phyloP scores from a whole-genome alignment of 2,797 vertebrate genomes.

The Perdix hodgsoniae region DNA sequence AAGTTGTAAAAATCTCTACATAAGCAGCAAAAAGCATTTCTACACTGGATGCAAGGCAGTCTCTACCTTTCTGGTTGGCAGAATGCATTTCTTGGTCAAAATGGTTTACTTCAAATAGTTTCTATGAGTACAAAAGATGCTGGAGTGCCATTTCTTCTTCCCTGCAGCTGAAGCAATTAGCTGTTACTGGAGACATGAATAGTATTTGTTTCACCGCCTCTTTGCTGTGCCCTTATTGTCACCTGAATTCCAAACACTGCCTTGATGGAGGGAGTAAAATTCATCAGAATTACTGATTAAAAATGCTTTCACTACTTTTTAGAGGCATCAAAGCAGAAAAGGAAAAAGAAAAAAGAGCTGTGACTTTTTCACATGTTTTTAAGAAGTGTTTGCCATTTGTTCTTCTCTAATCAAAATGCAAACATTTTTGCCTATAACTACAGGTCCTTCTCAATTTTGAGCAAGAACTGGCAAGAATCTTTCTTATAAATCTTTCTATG shows the following conservation, averaged over 20 bases:
- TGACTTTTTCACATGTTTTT: not conserved
- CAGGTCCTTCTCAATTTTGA: conserved; percentile 14
- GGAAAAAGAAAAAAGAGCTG: not conserved
- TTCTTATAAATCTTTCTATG: not conserved
- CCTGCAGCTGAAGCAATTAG: not conserved
- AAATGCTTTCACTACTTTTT: not conserved
- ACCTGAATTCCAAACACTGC: not conserved
- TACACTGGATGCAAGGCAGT: not conserved
- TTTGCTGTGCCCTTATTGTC: not conserved
- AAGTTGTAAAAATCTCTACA: not conserved
- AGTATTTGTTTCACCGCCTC: not conserved
- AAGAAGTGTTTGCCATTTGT: conserved; percentile 30
- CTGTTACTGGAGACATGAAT: not conserved
- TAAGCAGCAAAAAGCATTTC: not conserved
- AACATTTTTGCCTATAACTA: conserved; percentile 31
- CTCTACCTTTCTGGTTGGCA: not conserved
- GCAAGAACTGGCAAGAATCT: conserved; percentile 41
- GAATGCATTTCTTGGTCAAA: not conserved
- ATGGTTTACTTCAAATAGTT: conserved; percentile 4
- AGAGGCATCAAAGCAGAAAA: not conserved
- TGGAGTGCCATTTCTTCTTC: not conserved
- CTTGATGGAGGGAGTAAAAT: not conserved
- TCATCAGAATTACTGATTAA: not conserved
- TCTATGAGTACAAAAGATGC: conserved; percentile 6
- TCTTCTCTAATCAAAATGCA: conserved; percentile 32